Evolutionary conservation across 2,888 invertebrate species (phyloP), one percentile per base, ranked within the genome.

Genomic region (Euclidia mi): DNA sequence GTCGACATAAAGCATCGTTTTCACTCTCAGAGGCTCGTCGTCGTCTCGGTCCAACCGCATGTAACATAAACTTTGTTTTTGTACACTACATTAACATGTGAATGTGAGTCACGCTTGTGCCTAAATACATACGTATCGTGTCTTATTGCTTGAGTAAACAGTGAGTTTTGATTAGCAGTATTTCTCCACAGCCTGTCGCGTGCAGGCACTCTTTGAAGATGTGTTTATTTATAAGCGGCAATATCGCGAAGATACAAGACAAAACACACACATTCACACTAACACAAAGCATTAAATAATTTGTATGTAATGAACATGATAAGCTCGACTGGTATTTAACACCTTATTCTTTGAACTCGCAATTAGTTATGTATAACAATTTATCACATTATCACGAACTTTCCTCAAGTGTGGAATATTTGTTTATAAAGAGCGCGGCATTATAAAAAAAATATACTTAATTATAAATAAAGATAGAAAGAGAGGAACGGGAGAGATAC

Each of bases 121-220:
- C 59, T 65, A 61, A 58, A 62, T 69, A 77, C 58, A 69, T 62
- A 65, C 44, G 28, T 57, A 57, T 63, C 57, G 61, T 71, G 68
- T 76, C 71, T 82, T 76, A 75, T 78, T 74, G 64, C 65, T 79
- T 67, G 43, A 61, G 71, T 70, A 77, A 78, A 77, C 74, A 71
- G 34, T 62, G 58, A 63, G 59, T 65, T 71, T 72, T 75, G 77
- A 78, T 81, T 81, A 79, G 67, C 76, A 65, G 65, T 63, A 59
- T 58, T 50, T 56, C 49, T 55, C 42, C 60, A 59, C 63, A 48
- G 71, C 56, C 58, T 65, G 69, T 65, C 56, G 37, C 56, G 49
- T 49, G 44, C 45, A 50, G 51, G 20, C 41, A 45, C 47, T 63
- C 46, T 68, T 64, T 3, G 34, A 50, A 40, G 18, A 31, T 51